phyloP scores from a whole-genome alignment of 2,888 invertebrate species.

The Polydrusus pterygomalis region DNA sequence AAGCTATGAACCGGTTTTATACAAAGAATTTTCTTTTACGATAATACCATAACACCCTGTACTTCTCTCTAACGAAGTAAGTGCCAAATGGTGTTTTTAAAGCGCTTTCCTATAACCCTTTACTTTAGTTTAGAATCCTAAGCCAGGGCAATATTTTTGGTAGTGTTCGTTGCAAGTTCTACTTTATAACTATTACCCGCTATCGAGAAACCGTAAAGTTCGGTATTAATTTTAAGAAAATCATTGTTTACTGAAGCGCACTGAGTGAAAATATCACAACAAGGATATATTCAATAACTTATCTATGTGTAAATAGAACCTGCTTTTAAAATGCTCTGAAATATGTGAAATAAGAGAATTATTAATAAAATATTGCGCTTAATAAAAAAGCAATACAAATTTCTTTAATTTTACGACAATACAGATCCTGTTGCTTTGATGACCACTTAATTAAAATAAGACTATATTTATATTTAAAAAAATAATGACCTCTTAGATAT shows the following conservation, averaged over 20 bases:
- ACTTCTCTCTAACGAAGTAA: conserved; percentile 30
- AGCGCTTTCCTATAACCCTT: conserved; percentile 39
- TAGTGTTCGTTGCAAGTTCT: conserved; percentile 43
- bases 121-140: conserved; percentile 43
- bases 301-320: too few relatives aligned
- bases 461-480: too few relatives aligned
- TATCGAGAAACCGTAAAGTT: conserved; percentile 45
- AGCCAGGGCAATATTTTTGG: conserved; percentile 42
- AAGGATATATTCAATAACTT: neutral
- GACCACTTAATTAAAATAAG: too few relatives aligned
- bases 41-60: conserved; percentile 58
- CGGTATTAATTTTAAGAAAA: conserved; percentile 47
- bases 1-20: neutral
- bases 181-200: conserved; percentile 50
- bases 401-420: too few relatives aligned
- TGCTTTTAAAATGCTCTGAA: too few relatives aligned
- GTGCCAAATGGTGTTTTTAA: conserved; percentile 43
- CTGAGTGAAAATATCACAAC: conserved; percentile 8
- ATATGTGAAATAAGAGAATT: too few relatives aligned
- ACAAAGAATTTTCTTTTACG: neutral
- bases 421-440: too few relatives aligned
- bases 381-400: too few relatives aligned
- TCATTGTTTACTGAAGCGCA: conserved; percentile 39
- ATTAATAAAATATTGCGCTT: neutral
- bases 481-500: too few relatives aligned